phyloP scores from a whole-genome alignment of 2,797 vertebrate genomes.

The Odontamblyopus lacepedii region DNA sequence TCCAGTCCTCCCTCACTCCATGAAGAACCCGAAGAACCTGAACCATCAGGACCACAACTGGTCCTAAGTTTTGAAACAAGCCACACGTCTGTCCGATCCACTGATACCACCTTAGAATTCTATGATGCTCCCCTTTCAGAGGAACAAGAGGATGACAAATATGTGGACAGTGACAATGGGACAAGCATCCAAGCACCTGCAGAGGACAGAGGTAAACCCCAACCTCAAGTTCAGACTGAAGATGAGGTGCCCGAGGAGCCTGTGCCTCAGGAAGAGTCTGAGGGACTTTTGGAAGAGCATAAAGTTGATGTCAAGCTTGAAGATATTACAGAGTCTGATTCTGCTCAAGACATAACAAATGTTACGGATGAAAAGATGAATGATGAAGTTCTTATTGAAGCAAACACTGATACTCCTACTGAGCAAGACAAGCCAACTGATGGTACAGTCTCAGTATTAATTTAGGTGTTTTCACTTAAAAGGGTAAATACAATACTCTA shows the following conservation, averaged over 20 bases:
- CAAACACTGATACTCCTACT: neutral
- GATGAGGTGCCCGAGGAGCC: neutral
- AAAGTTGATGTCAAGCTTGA: conserved; percentile 19
- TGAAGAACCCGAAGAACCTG: conserved; percentile 34
- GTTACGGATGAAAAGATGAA: conserved; percentile 18
- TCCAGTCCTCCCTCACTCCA: conserved; percentile 58
- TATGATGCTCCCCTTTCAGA: conserved; percentile 80
- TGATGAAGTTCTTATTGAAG: conserved; percentile 18
- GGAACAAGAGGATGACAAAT: conserved; percentile 58
- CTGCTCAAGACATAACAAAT: conserved; percentile 16
- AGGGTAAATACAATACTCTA: neutral
- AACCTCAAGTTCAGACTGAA: neutral
- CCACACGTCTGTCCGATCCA: conserved; percentile 73
- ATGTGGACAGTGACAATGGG: conserved; percentile 60
- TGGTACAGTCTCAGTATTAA: conserved; percentile 27
- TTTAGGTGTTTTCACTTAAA: conserved; percentile 5
- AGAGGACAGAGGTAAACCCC: conserved; percentile 35
- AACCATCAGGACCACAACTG: conserved; percentile 31
- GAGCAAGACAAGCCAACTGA: conserved; percentile 19
- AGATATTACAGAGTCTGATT: conserved; percentile 18
- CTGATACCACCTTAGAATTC: conserved; percentile 85
- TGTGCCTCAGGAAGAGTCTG: conserved; percentile 14
- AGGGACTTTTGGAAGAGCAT: conserved; percentile 4
- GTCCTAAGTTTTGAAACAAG: conserved; percentile 77
- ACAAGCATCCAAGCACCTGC: conserved; percentile 51